These are phyloP conservation scores for Tubiluchus corallicola DNA, from an alignment of 2,888 invertebrate genomes.

Conservation along the genomic window DNA sequence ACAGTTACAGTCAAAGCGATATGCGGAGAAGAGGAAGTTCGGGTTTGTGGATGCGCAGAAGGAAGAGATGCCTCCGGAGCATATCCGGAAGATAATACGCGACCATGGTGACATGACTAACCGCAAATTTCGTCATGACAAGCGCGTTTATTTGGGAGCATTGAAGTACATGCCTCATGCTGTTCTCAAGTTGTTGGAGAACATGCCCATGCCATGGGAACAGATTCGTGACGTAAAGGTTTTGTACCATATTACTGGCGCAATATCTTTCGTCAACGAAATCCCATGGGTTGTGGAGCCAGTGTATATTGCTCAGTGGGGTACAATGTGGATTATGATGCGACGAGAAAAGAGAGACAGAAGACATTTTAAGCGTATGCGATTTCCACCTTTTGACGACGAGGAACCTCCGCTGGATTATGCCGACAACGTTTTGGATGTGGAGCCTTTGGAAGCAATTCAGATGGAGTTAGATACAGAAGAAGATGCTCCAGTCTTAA, in stretches of 20 bases:
- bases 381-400: constrained; percentile 98
- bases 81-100: constrained; percentile 92
- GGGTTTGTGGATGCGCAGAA: constrained; percentile 98
- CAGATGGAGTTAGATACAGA: constrained; percentile 93
- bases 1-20: constrained; percentile 92
- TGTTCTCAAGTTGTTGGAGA: constrained; percentile 91
- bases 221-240: constrained; percentile 93
- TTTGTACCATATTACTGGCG: constrained; percentile 95
- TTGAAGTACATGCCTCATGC: constrained; percentile 99
- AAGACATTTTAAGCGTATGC: constrained; percentile 95
- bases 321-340: constrained; percentile 99
- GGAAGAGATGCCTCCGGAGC: constrained; percentile 99
- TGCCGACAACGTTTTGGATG: constrained; percentile 95
- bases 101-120: constrained; percentile 99
- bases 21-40: constrained; percentile 92
- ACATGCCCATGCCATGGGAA: constrained; percentile 99
- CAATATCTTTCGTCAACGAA: constrained; percentile 98
- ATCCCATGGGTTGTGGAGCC: constrained; percentile 99
- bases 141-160: constrained; percentile 88
- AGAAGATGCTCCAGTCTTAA: constrained; percentile 49
- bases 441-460: constrained; percentile 95
- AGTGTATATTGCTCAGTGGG: constrained; percentile 98
- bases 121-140: constrained; percentile 93
- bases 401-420: constrained; percentile 99
- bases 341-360: constrained; percentile 93